A percentile compares a stretch with the other conserved stretches of the same genome.
Evolutionary conservation across 1,140 invertebrate species (phyloP).

Genomic region (Drosophila tristis): DNA sequence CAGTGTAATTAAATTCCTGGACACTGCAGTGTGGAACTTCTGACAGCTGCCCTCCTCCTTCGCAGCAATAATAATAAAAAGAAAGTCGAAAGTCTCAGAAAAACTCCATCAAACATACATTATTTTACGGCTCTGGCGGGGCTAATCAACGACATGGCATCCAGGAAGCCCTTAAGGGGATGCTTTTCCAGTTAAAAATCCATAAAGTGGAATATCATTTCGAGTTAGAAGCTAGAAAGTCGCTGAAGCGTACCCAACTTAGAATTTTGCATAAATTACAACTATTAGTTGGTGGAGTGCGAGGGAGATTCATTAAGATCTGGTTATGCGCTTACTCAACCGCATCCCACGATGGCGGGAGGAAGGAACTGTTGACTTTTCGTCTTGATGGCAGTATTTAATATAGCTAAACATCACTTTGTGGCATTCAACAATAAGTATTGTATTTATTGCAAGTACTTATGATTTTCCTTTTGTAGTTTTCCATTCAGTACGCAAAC

Average conservation of each 20-base stretch:
- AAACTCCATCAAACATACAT: slow-evolving; percentile 6
- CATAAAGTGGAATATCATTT: slow-evolving; percentile 21
- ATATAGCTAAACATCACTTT: background rate
- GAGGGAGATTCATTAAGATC: slow-evolving; percentile 20
- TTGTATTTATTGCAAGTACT: too few relatives aligned
- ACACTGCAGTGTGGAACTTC: slow-evolving; percentile 4
- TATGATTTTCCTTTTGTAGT: too few relatives aligned
- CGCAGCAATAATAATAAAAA: slow-evolving; percentile 16
- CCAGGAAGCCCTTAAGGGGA: background rate
- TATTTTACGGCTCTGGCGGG: slow-evolving; percentile 12
- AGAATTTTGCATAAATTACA: slow-evolving; percentile 31
- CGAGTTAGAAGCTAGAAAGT: slow-evolving; percentile 10
- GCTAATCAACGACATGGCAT: slow-evolving; percentile 2
- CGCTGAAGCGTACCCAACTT: slow-evolving; percentile 23
- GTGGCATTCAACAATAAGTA: background rate
- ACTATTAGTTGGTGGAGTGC: background rate
- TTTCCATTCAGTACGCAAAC: too few relatives aligned
- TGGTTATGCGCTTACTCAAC: slow-evolving; percentile 2
- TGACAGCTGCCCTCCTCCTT: slow-evolving; percentile 21
- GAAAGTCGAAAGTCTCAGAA: background rate
- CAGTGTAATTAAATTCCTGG: slow-evolving; percentile 40
- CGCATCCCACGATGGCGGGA: background rate
- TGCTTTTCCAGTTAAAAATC: slow-evolving; percentile 23
- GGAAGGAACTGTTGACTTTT: background rate
- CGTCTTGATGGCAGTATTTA: too few relatives aligned